Evolutionary conservation across 1,140 invertebrate species (phyloP), one percentile per base, ranked within the genome.

Genomic region (Bombus fervidus): DNA sequence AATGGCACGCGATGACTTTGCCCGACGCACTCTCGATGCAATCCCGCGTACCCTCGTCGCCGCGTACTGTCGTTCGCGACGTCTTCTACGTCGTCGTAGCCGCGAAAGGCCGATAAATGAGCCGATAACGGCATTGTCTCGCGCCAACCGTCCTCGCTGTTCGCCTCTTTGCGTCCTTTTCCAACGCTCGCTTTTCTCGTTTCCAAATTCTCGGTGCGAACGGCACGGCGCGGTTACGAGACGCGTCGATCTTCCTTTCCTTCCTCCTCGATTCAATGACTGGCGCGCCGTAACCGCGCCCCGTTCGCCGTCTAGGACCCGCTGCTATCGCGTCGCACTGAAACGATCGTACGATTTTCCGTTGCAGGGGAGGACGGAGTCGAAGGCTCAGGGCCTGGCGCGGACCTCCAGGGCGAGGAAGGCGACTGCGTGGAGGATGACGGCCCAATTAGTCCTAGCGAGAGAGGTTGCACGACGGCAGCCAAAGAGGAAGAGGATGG

Each of bases 361-460:
- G 90, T 95, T 96, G 4, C 93, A 96, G 96, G 96, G 95, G 96
- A 96, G 95, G 96, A 96, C 91, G 96, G 96, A 86, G 94, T 94
- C 83, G 95, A 95, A 92, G 94, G 94, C 83, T 94, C 96, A 88
- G 96, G 93, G 81, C 93, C 96, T 89, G 93, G 94, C 64, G 95
- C 95, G 92, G 96, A 93, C 90, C 94, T 94, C 92, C 96, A 93
- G 92, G 95, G 93, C 71, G 95, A 96, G 78, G 96, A 96, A 83
- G 96, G 95, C 77, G 96, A 96, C 71, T 96, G 96, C 84, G 95
- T 93, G 15, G 95, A 95, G 77, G 96, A 96, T 85, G 95, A 95
- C 93, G 94, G 95, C 57, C 95, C 96, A 28, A 95, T 95, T 89
- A 96, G 96, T 86, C 95, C 96, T 10, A 95, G 94, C 85, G 96